Evolutionary conservation across 2,888 invertebrate genomes (phyloP), one percentile per base, ranked within the genome.

Genomic region (Conistra vaccinii): DNA sequence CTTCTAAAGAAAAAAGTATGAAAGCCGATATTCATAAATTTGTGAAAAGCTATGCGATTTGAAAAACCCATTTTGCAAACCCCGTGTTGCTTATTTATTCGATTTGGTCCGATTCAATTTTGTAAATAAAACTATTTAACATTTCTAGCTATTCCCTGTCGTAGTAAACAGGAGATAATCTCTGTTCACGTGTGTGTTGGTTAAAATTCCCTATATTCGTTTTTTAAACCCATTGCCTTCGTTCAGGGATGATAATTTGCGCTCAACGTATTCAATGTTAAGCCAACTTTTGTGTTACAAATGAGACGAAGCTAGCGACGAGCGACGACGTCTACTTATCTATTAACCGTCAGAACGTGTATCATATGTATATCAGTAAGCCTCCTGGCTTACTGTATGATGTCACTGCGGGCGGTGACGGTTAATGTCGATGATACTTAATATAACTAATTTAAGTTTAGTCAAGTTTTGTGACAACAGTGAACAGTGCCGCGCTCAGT

Each of bases 1-100:
- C 89, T 89, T 86, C 88, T 89, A 89, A 90, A 90, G 88, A 89
- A 91, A 91, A 92, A 91, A 90, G 90, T 93, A 91, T 91, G 89
- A 93, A 93, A 90, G 89, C 89, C 89, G 89, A 91, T 93, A 94
- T 93, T 93, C 92, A 93, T 93, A 93, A 92, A 92, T 92, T 91
- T 88, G 84, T 90, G 80, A 88, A 89, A 91, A 90, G 89, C 89
- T 88, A 87, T 89, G 87, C 83, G 89, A 90, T 90, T 91, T 88
- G 85, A 88, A 89, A 90, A 89, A 89, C 87, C 89, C 88, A 89
- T 92, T 91, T 88, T 85, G 80, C 84, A 85, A 87, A 85, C 81
- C 79, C 83, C 81, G 84, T 85, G 86, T 87, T 88, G 84, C 87
- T 89, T 91, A 90, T 90, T 90, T 89, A 89, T 89, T 90, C 82